Percentiles rank a stretch among this genome's conserved stretches.
Evolutionary conservation across 2,113 vertebrate genomes (phyloP).

Genomic region (Pteruthius melanotis): DNA sequence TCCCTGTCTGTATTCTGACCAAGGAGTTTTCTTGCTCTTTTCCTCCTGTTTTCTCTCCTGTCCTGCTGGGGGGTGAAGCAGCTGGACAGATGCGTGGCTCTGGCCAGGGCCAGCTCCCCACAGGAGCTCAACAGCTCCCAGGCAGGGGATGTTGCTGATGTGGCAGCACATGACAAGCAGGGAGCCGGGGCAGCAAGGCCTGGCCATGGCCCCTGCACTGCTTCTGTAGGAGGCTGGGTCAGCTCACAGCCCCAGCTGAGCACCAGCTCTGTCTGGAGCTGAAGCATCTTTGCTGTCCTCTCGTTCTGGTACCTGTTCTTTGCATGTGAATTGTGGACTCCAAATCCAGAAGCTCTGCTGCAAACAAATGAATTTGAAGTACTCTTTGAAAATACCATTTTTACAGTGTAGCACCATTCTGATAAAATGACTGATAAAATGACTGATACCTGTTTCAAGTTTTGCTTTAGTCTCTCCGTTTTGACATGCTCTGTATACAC

Average conservation of each 20-base stretch:
- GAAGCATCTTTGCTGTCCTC: neutral
- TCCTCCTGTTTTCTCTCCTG: neutral
- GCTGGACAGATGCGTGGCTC: neutral
- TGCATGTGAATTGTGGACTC: neutral
- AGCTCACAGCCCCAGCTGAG: neutral
- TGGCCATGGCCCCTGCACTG: neutral
- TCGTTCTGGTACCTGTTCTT: neutral
- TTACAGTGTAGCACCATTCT: neutral
- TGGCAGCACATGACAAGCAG: accelerated
- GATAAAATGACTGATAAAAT: neutral
- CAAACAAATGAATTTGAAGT: neutral
- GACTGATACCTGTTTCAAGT: neutral
- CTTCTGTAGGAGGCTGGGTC: neutral
- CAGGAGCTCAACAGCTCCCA: neutral
- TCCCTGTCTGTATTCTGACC: accelerated
- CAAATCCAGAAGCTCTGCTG: neutral
- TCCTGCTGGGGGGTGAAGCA: neutral
- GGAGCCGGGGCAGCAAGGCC: neutral
- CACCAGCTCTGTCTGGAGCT: neutral
- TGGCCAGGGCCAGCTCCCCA: neutral
- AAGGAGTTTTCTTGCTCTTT: neutral
- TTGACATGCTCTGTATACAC: neutral
- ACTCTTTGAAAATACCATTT: neutral
- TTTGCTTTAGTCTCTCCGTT: neutral
- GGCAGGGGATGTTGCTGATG: neutral